Base-by-base conservation (phyloP, 2,888 invertebrate species). In the Tortrix viridana region DNA sequence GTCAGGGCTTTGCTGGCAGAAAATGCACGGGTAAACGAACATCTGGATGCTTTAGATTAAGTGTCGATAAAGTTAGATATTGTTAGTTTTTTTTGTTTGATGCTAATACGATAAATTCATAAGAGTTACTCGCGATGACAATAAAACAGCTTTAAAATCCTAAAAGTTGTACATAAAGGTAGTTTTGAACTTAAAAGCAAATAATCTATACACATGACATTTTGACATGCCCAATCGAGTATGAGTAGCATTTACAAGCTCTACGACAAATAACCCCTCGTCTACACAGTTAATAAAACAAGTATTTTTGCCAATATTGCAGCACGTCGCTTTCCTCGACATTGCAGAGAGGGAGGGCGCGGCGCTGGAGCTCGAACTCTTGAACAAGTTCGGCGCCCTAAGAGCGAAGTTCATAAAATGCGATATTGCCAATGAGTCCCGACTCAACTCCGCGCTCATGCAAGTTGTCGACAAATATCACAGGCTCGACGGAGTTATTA, bases 371-470 rank as follows among this genome's bases (percentile, higher is more conserved):
- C 67, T 62, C 0, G 85, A 89, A 72, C 81, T 91, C 41, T 67
- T 76, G 26, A 76, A 72, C 65, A 88, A 84, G 71, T 90, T 87
- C 47, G 90, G 90, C 7, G 85, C 88, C n/a, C 67, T 90, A 57
- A 82, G 72, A 80, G 86, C 87, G 12, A 91, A 87, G 85, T 91
- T 89, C 72, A 88, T 89, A 77, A 85, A 86, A 78, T 90, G 91
- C 67, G 89, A 91, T 70, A 78, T 91, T 16, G 73, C 88, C 1
- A 78, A 87, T 66, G 86, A 85, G 19, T 69, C 65, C 0, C 84
- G 89, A 70, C 82, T 89, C 7, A 66, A 70, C 5, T 76, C 76
- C 0, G 88, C 90, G 37, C 90, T 81, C 69, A 77, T 73, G 44
- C 84, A 83, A 73, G 85, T 89, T 16, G 54, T 86, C 12, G 83